Conservation (phyloP, 2,797 vertebrate genomes). For the Loris lydekkerianus region DNA sequence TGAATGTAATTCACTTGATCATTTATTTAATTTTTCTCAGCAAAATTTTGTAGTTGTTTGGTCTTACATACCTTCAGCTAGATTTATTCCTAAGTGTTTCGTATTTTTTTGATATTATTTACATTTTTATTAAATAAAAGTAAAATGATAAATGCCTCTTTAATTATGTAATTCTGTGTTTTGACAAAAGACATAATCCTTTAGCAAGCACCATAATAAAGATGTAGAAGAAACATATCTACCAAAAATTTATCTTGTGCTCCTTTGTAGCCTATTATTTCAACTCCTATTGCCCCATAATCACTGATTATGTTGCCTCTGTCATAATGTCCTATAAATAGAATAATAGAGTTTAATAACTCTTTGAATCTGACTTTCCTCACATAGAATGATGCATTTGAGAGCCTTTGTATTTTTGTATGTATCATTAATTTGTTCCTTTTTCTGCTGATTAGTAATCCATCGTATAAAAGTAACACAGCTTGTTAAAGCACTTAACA, state of each 20-base stretch:
- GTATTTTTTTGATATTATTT: neutral
- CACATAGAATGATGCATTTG: neutral
- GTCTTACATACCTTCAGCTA: neutral
- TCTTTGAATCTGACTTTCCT: neutral
- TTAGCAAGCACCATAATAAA: neutral
- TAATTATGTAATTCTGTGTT: neutral
- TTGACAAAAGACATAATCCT: neutral
- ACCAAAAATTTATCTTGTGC: neutral
- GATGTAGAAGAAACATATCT: neutral
- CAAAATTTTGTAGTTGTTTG: neutral
- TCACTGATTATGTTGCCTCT: neutral
- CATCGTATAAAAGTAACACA: no score
- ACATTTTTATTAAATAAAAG: neutral
- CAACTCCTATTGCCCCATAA: neutral
- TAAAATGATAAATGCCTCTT: neutral
- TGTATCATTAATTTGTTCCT: neutral
- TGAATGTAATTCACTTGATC: neutral
- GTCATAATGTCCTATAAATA: neutral
- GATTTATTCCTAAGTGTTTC: neutral
- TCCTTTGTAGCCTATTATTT: neutral
- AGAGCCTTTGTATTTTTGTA: neutral
- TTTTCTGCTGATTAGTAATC: neutral
- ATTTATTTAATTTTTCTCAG: neutral
- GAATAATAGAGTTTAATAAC: neutral
- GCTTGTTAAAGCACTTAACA: neutral